Percentiles rank a stretch among this genome's conserved stretches.
Conservation (phyloP, 2,113 vertebrate species). For the Microtus oregoni region DNA sequence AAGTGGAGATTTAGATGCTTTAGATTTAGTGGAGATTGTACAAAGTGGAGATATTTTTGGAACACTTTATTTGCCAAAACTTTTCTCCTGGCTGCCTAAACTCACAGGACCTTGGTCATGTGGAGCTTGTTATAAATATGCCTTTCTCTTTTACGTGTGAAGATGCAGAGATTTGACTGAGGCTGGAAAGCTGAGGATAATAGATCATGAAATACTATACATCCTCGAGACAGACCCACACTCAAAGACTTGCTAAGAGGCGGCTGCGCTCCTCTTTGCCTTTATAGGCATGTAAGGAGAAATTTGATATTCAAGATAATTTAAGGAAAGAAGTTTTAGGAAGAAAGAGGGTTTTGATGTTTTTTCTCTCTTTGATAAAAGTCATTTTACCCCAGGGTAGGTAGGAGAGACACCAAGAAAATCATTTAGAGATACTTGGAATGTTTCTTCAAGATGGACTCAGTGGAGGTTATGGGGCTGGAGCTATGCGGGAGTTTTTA, state of each 20-base stretch:
- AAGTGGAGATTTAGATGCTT: background rate
- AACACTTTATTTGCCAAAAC: background rate
- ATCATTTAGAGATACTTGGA: background rate
- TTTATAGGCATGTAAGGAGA: background rate
- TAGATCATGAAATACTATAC: background rate
- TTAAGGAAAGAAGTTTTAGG: background rate
- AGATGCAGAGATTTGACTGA: background rate
- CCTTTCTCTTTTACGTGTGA: background rate
- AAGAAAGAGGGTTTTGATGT: background rate
- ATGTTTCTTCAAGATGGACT: background rate
- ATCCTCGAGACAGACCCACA: background rate
- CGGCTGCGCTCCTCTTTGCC: background rate
- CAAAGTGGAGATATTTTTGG: background rate
- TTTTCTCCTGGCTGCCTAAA: background rate
- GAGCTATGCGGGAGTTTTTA: background rate
- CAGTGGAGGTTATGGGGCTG: background rate
- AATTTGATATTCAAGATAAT: background rate
- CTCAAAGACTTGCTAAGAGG: background rate
- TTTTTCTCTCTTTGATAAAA: background rate
- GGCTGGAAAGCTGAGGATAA: background rate
- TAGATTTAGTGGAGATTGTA: no score
- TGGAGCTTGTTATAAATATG: background rate
- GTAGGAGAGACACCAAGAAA: background rate
- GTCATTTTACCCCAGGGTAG: background rate
- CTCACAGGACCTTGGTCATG: background rate